Percentiles rank a stretch among this genome's conserved stretches.
Conservation (phyloP, 1,140 invertebrate species). For the Pteromalus puparum region DNA sequence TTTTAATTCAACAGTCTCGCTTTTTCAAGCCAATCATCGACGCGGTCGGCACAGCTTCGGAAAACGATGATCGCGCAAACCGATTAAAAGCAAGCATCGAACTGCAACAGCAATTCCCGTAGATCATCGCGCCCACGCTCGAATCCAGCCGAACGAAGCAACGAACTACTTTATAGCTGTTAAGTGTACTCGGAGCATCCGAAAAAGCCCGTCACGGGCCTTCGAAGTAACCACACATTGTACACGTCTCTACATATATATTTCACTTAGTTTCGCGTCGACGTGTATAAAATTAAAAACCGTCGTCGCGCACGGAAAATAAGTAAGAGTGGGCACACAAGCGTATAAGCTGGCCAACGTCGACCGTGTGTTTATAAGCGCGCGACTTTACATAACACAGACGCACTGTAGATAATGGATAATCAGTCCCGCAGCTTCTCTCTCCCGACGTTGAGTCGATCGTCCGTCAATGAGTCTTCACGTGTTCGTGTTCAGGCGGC, state of each 20-base stretch:
- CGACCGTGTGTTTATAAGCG: conserved; percentile 31
- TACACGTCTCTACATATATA: background rate
- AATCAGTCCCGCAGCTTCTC: background rate
- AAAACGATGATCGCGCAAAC: background rate
- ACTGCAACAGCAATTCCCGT: background rate
- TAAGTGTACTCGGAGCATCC: background rate
- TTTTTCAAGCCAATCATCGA: background rate
- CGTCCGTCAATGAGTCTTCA: background rate
- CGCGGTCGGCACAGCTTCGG: background rate
- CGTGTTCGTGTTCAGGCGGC: background rate
- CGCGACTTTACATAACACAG: conserved; percentile 42
- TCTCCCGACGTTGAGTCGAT: background rate
- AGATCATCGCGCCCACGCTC: background rate
- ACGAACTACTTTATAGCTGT: too few species aligned
- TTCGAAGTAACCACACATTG: background rate
- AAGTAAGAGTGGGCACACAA: background rate
- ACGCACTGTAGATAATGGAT: background rate
- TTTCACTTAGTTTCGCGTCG: background rate
- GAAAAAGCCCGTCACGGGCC: background rate
- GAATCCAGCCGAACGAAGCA: background rate
- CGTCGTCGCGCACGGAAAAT: background rate
- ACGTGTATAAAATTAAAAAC: background rate
- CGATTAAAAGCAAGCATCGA: background rate
- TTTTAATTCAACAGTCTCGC: background rate
- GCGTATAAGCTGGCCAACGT: background rate